These are phyloP conservation scores for Dryobates pubescens DNA, from an alignment of 2,797 vertebrate species.

Conservation along the genomic window DNA sequence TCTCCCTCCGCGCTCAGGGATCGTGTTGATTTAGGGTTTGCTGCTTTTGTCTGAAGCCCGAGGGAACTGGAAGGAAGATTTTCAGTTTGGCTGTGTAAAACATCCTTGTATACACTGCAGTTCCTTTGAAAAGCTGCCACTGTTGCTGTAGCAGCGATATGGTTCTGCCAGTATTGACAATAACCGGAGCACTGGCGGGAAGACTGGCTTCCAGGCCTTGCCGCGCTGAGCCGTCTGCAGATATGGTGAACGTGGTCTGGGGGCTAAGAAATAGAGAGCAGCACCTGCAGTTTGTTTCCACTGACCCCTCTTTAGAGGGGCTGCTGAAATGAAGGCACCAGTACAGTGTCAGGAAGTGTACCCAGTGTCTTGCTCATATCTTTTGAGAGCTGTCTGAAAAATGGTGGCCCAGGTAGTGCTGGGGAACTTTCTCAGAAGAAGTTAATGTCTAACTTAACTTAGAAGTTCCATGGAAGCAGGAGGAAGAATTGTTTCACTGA, in stretches of 20 bases:
- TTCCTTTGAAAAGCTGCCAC: constrained; percentile 62
- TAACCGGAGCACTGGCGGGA: not conserved
- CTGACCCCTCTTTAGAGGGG: not conserved
- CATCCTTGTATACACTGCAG: constrained; percentile 55
- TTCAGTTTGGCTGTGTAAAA: constrained; percentile 57
- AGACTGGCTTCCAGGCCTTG: not conserved
- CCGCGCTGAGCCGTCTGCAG: not conserved
- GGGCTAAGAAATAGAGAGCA: not conserved
- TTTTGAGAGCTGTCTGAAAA: not conserved
- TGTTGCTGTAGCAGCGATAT: constrained; percentile 54
- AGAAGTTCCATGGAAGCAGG: too few relatives aligned
- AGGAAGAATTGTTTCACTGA: too few relatives aligned
- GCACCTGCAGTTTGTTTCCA: not conserved
- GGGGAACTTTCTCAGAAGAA: not conserved
- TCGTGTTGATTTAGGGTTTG: constrained; percentile 41
- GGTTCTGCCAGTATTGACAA: constrained; percentile 42
- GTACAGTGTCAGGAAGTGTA: accelerated
- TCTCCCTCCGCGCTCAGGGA: not conserved
- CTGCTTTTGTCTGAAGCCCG: constrained; percentile 58
- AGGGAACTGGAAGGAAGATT: constrained; percentile 69
- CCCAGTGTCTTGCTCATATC: not conserved
- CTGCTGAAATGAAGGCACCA: accelerated
- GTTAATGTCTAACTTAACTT: too few relatives aligned
- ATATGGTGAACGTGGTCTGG: accelerated
- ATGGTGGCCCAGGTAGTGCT: accelerated